phyloP scores from a whole-genome alignment of 1,140 invertebrate genomes.

The Helicoverpa armigera region DNA sequence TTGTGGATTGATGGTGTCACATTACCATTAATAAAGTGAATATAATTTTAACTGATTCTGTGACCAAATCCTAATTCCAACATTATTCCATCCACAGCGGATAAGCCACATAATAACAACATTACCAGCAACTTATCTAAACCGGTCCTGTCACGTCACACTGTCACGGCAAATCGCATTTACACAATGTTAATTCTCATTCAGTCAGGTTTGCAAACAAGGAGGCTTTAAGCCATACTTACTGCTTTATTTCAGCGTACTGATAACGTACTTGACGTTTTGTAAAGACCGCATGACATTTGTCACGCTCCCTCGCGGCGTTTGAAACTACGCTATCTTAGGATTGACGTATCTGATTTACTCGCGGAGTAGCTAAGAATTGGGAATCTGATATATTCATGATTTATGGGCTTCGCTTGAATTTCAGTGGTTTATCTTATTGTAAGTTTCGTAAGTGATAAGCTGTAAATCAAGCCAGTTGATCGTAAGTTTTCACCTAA shows the following conservation, averaged over 20 bases:
- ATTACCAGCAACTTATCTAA: slow-evolving; percentile 36
- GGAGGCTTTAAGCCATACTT: slow-evolving; percentile 21
- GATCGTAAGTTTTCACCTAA: neutral
- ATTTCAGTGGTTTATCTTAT: neutral
- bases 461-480: neutral
- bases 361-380: neutral
- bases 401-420: neutral
- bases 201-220: slow-evolving; percentile 24
- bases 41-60: neutral
- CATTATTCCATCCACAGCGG: neutral
- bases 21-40: no score
- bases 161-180: slow-evolving; percentile 39
- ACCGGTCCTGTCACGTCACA: slow-evolving; percentile 28
- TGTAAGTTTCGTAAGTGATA: neutral
- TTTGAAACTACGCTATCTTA: slow-evolving; percentile 37
- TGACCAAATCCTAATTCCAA: neutral
- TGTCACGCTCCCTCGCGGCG: slow-evolving; percentile 43
- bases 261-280: slow-evolving; percentile 53
- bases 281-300: slow-evolving; percentile 49
- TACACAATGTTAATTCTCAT: slow-evolving; percentile 38
- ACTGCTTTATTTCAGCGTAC: slow-evolving; percentile 42
- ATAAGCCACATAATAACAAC: slow-evolving; percentile 32
- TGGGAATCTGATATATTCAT: neutral
- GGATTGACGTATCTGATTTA: slow-evolving; percentile 44
- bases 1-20: no score